Percentiles rank a stretch among this genome's conserved stretches.
Conservation (phyloP, 2,113 vertebrate species). For the Spilogale gracilis region DNA sequence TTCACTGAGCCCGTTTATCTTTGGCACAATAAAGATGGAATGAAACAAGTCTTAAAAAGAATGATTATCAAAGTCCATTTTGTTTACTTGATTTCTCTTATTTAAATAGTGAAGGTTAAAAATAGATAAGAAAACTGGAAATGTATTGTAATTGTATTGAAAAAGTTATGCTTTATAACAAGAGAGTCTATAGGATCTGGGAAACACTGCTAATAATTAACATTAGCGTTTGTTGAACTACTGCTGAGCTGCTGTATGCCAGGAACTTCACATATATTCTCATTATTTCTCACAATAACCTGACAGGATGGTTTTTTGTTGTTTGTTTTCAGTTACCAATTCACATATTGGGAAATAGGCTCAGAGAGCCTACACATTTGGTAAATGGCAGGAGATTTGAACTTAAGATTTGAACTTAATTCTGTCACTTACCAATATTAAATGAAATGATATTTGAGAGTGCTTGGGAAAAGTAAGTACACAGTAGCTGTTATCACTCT, state of each 20-base stretch:
- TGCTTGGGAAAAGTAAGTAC: not conserved
- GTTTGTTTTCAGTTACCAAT: not conserved
- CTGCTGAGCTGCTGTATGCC: not conserved
- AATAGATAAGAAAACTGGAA: conserved; percentile 11
- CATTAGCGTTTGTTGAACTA: not conserved
- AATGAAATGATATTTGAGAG: not conserved
- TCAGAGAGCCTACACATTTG: not conserved
- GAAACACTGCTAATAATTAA: not conserved
- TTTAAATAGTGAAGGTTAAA: conserved; percentile 15
- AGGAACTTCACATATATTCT: not conserved
- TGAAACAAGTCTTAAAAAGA: conserved; percentile 42
- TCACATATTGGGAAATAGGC: not conserved
- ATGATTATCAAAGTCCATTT: not conserved
- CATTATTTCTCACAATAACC: not conserved
- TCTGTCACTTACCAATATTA: not conserved
- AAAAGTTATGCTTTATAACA: not conserved
- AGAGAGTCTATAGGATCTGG: not conserved
- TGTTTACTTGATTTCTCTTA: not conserved
- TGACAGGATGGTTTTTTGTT: not conserved
- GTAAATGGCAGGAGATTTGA: not conserved
- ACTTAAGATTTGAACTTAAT: not conserved
- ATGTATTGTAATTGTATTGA: not conserved
- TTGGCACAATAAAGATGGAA: not conserved
- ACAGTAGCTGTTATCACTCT: not conserved
- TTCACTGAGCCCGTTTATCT: not conserved